Conservation (phyloP, 1,140 invertebrate species). For the Yoshiicerus persimilis region DNA sequence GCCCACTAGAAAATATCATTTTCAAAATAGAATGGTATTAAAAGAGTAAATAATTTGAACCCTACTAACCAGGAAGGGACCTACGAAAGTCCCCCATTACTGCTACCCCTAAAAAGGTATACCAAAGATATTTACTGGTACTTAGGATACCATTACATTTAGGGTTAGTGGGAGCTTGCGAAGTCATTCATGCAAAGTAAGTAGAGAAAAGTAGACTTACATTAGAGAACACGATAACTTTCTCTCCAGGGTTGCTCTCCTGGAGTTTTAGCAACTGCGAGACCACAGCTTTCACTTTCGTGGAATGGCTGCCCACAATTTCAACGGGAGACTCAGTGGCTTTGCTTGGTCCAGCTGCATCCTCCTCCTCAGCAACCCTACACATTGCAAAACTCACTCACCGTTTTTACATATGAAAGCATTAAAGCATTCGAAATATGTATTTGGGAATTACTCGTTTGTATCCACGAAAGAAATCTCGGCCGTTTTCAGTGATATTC, state of each 20-base stretch:
- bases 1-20: conserved; percentile 60
- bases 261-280: conserved; percentile 62
- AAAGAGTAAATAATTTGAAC: neutral
- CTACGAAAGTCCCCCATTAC: too few species aligned
- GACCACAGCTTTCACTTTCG: conserved; percentile 72
- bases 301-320: conserved; percentile 65
- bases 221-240: conserved; percentile 73
- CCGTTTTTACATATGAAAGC: neutral
- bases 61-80: too few species aligned
- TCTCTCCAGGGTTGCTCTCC: conserved; percentile 61
- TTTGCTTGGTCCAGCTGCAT: neutral
- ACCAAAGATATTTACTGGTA: too few species aligned
- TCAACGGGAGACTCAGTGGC: too few species aligned
- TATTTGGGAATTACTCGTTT: conserved; percentile 38
- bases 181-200: too few species aligned
- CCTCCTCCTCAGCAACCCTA: neutral
- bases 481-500: conserved; percentile 58
- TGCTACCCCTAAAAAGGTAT: too few species aligned
- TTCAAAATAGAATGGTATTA: neutral
- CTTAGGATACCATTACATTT: too few species aligned
- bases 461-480: conserved; percentile 66
- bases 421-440: neutral
- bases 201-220: conserved; percentile 54
- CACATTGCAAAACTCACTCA: neutral
- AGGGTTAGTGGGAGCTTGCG: neutral